Conservation (phyloP, 2,797 vertebrate genomes). For the Coregonus ussuriensis region DNA sequence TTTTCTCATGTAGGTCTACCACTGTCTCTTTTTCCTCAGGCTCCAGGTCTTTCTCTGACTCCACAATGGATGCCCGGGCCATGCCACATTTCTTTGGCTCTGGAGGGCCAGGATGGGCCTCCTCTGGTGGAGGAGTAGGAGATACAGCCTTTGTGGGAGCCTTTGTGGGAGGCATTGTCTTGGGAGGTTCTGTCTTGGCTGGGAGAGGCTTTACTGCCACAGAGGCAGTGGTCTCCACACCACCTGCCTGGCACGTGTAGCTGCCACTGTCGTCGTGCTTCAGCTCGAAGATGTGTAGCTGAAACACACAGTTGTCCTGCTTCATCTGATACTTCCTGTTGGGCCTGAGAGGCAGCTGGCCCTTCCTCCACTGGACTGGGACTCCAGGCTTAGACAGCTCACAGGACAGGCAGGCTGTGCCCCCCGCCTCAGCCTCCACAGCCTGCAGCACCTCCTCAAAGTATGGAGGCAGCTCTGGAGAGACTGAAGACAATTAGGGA, state of each 20-base stretch:
- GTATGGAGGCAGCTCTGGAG: conserved; percentile 33
- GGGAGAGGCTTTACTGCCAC: conserved; percentile 56
- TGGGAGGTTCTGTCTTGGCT: conserved; percentile 39
- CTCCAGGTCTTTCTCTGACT: conserved; percentile 60
- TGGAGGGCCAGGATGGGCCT: conserved; percentile 72
- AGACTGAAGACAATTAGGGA: background rate
- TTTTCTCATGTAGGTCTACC: conserved; percentile 32
- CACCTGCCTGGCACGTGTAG: conserved; percentile 75
- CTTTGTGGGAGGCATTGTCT: conserved; percentile 19
- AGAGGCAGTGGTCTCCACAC: conserved; percentile 52
- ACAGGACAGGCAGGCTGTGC: conserved; percentile 67
- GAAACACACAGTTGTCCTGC: conserved; percentile 69
- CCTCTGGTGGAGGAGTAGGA: conserved; percentile 27
- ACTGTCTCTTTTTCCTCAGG: conserved; percentile 9
- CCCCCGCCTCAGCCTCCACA: conserved; percentile 62
- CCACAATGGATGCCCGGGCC: conserved; percentile 82
- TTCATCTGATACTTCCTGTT: conserved; percentile 71
- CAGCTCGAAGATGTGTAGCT: conserved; percentile 77
- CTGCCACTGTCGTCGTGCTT: conserved; percentile 79
- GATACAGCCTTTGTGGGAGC: conserved; percentile 6
- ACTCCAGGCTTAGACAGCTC: conserved; percentile 65
- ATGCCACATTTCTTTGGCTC: conserved; percentile 81
- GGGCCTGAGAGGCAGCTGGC: conserved; percentile 64
- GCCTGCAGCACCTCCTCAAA: conserved; percentile 54
- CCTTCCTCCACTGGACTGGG: conserved; percentile 74